Conservation (phyloP, 2,888 invertebrate species). For the Caradrina clavipalpis region DNA sequence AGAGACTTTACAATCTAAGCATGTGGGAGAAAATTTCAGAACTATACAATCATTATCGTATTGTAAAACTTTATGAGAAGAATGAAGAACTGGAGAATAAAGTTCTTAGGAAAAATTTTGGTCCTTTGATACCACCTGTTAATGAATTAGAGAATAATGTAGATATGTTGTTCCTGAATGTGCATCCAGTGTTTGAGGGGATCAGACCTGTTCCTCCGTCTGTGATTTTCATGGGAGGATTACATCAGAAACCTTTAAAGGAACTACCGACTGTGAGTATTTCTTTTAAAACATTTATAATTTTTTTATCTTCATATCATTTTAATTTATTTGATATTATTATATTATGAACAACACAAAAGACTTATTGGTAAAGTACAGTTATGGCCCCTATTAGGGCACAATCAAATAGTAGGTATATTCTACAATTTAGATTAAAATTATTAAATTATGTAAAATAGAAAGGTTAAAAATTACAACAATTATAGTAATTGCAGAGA, state of each 20-base stretch:
- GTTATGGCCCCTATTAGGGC: too few species aligned
- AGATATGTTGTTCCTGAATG: slow-evolving; percentile 69
- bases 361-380: too few species aligned
- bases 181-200: slow-evolving; percentile 67
- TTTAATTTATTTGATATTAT: too few species aligned
- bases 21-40: slow-evolving; percentile 70
- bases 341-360: too few species aligned
- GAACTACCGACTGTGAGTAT: slow-evolving; percentile 66
- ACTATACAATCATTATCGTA: slow-evolving; percentile 53
- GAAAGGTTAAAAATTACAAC: too few species aligned
- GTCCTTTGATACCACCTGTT: slow-evolving; percentile 58
- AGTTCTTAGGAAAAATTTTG: slow-evolving; percentile 59
- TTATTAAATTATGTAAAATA: too few species aligned
- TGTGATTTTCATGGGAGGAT: slow-evolving; percentile 70
- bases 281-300: not conserved
- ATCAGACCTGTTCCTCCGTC: slow-evolving; percentile 70
- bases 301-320: not conserved
- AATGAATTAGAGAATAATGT: slow-evolving; percentile 65
- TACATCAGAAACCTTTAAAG: slow-evolving; percentile 64
- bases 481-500: too few species aligned
- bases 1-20: slow-evolving; percentile 63
- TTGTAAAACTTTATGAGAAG: slow-evolving; percentile 13
- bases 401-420: too few species aligned
- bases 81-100: slow-evolving; percentile 38
- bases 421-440: too few species aligned